phyloP scores from a whole-genome alignment of 2,797 vertebrate species.

The Cossypha polioptera region DNA sequence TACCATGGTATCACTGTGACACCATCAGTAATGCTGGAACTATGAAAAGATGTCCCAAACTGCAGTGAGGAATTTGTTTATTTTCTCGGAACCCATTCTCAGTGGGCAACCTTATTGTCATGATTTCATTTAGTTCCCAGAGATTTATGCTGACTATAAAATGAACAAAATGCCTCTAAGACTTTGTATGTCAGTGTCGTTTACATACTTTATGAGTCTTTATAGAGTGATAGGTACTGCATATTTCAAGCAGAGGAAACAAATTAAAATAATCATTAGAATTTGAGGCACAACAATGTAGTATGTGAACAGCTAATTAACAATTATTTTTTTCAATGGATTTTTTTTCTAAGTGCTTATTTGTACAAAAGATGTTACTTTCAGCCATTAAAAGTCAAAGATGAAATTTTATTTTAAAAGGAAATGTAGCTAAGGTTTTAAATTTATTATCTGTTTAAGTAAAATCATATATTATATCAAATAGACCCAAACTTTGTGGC shows the following conservation, averaged over 20 bases:
- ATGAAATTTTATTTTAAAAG: neutral
- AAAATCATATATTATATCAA: neutral
- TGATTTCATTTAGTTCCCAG: neutral
- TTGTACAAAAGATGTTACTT: neutral
- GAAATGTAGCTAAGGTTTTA: neutral
- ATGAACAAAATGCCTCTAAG: neutral
- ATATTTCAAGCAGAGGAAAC: neutral
- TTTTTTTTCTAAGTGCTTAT: neutral
- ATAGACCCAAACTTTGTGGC: neutral
- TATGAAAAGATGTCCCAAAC: neutral
- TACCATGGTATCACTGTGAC: neutral
- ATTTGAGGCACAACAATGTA: neutral
- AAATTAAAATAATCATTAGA: neutral
- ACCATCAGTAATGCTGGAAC: neutral
- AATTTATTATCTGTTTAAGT: neutral
- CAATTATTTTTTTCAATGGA: neutral
- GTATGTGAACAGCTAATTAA: neutral
- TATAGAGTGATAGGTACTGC: neutral
- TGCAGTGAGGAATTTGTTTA: neutral
- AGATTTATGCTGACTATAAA: neutral
- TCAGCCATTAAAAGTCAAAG: neutral
- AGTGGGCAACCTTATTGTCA: neutral
- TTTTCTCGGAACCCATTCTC: neutral
- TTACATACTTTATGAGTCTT: neutral
- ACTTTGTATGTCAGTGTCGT: neutral